Evolutionary conservation across 2,113 vertebrate genomes (phyloP), one percentile per base, ranked within the genome.

Genomic region (Melanerpes formicivorus): DNA sequence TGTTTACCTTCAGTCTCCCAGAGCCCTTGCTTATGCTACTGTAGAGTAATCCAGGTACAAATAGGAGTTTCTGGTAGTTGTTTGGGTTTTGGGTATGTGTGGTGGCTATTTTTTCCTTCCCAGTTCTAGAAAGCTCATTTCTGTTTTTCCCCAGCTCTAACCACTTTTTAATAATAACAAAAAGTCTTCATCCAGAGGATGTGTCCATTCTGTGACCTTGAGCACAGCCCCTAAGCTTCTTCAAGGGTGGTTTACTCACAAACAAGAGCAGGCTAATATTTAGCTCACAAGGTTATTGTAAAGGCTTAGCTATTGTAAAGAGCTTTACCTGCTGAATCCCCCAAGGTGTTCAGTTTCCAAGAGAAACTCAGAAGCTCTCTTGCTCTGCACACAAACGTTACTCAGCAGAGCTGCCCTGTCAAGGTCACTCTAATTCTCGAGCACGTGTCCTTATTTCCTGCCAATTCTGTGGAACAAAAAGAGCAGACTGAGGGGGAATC

Each of bases 251-350:
- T 71, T 92, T 92, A 71, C 26, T 71, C 34, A n/a, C 44, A 52
- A 66, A 34, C 25, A 63, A 44, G 6, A 62, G 44, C 40, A 73
- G 81, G 89, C 82, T 80, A 89, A 90, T 64, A 46, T 84, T 94
- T 89, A 74, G 63, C 80, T 90, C 46, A 10, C 55, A 42, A 44
- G 18, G 84, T 64, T 89, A 22, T 34, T 85, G 81, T 77, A 65
- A 79, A 90, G 70, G 71, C 74, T 94, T 72, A 95, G 74, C 25
- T 64, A 22, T 14, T 70, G n/a, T 78, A 80, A 90, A 87, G 75
- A 77, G 84, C 67, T 87, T 92, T 82, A 84, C 65, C 30, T 66
- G 18, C 32, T 79, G 63, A 80, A 48, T 79, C 2, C 18, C 5
- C 18, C 6, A 18, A 46, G 64, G 63, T 66, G 34, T 50, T 70